Percentiles rank a stretch among this genome's conserved stretches.
These are phyloP conservation scores for Tringa solitaria DNA, from an alignment of 2,113 vertebrate species.

Conservation along the genomic window DNA sequence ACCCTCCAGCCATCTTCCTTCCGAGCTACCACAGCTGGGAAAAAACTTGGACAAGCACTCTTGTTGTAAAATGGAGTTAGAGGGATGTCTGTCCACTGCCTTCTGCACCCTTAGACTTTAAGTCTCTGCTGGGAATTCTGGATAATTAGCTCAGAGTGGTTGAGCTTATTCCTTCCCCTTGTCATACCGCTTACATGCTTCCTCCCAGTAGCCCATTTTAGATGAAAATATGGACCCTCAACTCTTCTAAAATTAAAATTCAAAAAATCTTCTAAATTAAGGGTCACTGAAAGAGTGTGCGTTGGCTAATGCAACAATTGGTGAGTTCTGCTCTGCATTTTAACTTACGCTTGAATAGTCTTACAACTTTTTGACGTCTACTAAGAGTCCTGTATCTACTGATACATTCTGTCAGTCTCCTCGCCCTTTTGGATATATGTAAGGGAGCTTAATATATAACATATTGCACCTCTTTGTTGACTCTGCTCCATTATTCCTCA, in stretches of 20 bases:
- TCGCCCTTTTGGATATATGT: not conserved
- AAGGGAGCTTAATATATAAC: not conserved
- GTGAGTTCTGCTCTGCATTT: not conserved
- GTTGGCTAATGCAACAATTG: accelerated
- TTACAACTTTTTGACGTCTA: not conserved
- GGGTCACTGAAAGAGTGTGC: not conserved
- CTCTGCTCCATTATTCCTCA: not conserved
- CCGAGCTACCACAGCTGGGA: not conserved
- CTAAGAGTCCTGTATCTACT: not conserved
- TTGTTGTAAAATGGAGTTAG: not conserved
- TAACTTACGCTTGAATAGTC: not conserved
- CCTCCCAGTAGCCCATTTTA: not conserved
- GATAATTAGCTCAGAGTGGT: not conserved
- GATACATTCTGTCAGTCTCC: not conserved
- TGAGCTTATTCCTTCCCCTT: not conserved
- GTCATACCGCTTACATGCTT: not conserved
- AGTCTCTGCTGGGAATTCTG: not conserved
- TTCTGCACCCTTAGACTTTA: not conserved
- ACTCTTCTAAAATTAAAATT: not conserved
- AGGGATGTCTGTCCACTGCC: not conserved
- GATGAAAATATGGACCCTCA: not conserved
- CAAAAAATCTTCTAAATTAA: not conserved
- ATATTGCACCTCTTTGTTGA: not conserved
- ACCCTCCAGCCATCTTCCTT: not conserved
- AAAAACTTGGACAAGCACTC: not conserved